Evolutionary conservation across 1,140 invertebrate species (phyloP).

Genomic region (Solen grandis): DNA sequence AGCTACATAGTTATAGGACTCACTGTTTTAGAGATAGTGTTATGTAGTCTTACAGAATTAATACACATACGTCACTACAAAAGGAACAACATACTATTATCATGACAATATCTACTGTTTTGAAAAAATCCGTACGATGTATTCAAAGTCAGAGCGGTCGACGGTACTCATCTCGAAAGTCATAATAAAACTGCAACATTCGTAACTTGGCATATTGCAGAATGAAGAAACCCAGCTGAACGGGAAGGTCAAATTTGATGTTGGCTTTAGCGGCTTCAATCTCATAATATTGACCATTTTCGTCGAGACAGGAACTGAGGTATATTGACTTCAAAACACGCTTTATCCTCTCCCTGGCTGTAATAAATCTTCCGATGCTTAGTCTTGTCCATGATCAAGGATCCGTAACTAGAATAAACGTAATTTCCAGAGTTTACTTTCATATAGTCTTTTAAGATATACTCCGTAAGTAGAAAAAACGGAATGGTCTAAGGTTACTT

Average conservation of each 20-base stretch:
- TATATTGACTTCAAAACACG: slow-evolving; percentile 31
- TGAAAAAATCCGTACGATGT: too few species aligned
- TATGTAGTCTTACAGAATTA: too few species aligned
- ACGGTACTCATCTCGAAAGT: slow-evolving; percentile 61
- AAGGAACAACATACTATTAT: too few species aligned
- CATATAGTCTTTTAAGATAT: too few species aligned
- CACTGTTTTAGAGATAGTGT: too few species aligned
- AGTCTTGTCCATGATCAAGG: slow-evolving; percentile 49
- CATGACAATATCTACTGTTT: too few species aligned
- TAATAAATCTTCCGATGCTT: slow-evolving; percentile 49
- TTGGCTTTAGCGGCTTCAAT: slow-evolving; percentile 43
- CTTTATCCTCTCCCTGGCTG: slow-evolving; percentile 28
- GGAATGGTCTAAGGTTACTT: too few species aligned
- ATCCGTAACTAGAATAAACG: too few species aligned
- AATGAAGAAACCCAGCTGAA: slow-evolving; percentile 56
- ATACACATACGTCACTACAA: too few species aligned
- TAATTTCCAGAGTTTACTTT: too few species aligned
- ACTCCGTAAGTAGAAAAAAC: too few species aligned
- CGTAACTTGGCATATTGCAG: slow-evolving; percentile 56
- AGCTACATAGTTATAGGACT: too few species aligned
- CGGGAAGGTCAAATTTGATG: slow-evolving; percentile 40
- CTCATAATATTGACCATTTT: slow-evolving; percentile 40
- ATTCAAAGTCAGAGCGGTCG: slow-evolving; percentile 52
- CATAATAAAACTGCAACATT: slow-evolving; percentile 64
- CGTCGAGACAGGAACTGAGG: slow-evolving; percentile 35